Conservation (phyloP, 2,797 vertebrate species). For the Acanthurus lineatus region DNA sequence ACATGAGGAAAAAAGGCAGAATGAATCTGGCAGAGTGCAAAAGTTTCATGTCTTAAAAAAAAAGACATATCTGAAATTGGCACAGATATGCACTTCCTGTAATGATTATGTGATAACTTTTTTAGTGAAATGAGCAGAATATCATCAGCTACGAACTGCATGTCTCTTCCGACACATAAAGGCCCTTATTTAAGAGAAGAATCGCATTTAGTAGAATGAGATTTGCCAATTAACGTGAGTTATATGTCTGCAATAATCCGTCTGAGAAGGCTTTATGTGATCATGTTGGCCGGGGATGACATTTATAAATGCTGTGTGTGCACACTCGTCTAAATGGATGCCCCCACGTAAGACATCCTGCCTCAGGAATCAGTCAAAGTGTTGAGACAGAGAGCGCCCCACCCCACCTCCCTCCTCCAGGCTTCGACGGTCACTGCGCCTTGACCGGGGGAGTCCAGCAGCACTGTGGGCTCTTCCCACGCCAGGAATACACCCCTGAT, state of each 20-base stretch:
- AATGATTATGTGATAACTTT: conserved; percentile 51
- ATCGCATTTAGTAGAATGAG: conserved; percentile 75
- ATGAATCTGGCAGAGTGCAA: background rate
- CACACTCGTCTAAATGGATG: conserved; percentile 82
- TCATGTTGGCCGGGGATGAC: conserved; percentile 81
- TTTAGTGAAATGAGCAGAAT: conserved; percentile 53
- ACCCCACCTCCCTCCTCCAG: background rate
- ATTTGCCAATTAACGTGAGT: conserved; percentile 83
- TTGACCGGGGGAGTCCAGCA: conserved; percentile 20
- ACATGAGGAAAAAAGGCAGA: background rate
- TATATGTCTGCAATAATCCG: conserved; percentile 78
- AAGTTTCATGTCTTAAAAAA: conserved; percentile 11
- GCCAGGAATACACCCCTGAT: conserved; percentile 34
- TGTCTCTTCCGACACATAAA: conserved; percentile 68
- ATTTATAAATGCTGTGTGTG: conserved; percentile 87
- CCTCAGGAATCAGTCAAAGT: conserved; percentile 79
- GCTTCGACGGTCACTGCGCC: conserved; percentile 13
- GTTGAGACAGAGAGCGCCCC: conserved; percentile 48
- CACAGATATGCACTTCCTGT: conserved; percentile 37
- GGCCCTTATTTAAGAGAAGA: conserved; percentile 71
- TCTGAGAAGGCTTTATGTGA: conserved; percentile 80
- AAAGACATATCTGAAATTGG: conserved; percentile 8
- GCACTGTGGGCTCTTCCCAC: background rate
- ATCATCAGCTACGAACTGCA: conserved; percentile 44
- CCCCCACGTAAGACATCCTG: conserved; percentile 69